phyloP scores from a whole-genome alignment of 2,888 invertebrate genomes.

The Acrocera orbiculus region DNA sequence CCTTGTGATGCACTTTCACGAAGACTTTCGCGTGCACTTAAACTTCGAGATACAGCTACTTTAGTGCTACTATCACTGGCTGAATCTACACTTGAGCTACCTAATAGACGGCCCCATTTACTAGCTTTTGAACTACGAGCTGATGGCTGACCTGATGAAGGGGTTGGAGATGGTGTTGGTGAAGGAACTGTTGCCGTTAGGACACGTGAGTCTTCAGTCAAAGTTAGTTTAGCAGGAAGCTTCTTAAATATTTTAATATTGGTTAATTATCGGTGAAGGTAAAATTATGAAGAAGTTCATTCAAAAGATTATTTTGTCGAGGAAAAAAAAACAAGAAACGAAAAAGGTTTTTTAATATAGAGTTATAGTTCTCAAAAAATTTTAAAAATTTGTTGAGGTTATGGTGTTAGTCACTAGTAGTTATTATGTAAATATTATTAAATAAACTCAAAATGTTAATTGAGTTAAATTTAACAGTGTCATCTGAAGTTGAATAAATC shows the following conservation, averaged over 20 bases:
- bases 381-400: too few species aligned
- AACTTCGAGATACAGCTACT: slow-evolving; percentile 37
- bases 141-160: slow-evolving; percentile 34
- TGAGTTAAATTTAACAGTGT: too few species aligned
- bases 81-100: slow-evolving; percentile 61
- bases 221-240: slow-evolving; percentile 32
- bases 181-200: slow-evolving; percentile 27
- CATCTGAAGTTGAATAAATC: too few species aligned
- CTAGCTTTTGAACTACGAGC: slow-evolving; percentile 38
- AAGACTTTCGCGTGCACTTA: slow-evolving; percentile 37
- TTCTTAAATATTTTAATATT: slow-evolving; percentile 27
- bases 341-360: too few species aligned
- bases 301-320: too few species aligned
- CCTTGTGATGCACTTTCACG: slow-evolving; percentile 30
- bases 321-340: too few species aligned
- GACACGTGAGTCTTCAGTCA: slow-evolving; percentile 32
- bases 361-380: too few species aligned
- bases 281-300: too few species aligned
- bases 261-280: too few species aligned
- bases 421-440: too few species aligned
- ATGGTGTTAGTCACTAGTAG: too few species aligned
- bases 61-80: slow-evolving; percentile 42
- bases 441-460: too few species aligned
- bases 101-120: slow-evolving; percentile 70
- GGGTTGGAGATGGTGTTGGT: slow-evolving; percentile 31